Conservation (phyloP, 2,888 invertebrate genomes). For the Athalia circularis region DNA sequence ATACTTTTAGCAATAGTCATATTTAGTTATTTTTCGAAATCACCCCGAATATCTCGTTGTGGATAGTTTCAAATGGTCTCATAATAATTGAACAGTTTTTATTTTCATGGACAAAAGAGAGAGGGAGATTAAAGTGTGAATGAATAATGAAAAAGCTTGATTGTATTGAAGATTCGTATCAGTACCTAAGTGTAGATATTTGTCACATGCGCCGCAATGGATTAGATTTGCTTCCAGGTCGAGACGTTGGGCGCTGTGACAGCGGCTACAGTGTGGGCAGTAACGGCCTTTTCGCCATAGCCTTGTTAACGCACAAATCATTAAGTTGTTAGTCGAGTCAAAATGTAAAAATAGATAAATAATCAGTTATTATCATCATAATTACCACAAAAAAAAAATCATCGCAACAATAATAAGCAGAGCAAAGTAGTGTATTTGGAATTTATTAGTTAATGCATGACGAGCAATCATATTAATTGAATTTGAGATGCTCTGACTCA, state of each 20-base stretch:
- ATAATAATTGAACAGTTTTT: conserved; percentile 4
- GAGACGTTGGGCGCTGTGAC: conserved; percentile 82
- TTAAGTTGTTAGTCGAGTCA: conserved; percentile 64
- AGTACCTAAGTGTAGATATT: conserved; percentile 76
- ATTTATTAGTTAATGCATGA: not conserved
- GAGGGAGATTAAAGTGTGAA: not conserved
- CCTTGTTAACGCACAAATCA: conserved; percentile 73
- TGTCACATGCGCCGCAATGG: conserved; percentile 76
- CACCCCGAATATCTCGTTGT: not conserved
- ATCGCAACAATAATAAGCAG: not conserved
- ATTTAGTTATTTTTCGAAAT: not conserved
- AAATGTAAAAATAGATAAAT: conserved; percentile 37
- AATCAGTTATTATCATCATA: conserved; percentile 18
- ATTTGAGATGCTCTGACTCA: not conserved
- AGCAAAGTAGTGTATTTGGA: conserved; percentile 6
- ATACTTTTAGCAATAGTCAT: not conserved
- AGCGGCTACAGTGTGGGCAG: conserved; percentile 84
- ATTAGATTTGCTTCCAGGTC: conserved; percentile 78
- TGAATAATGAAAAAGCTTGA: conserved; percentile 49
- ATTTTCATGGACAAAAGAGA: conserved; percentile 11
- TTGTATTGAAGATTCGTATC: conserved; percentile 65
- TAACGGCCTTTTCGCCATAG: conserved; percentile 84
- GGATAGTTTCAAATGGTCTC: too few species aligned
- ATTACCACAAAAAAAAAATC: conserved; percentile 1
- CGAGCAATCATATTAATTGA: not conserved